Conservation (phyloP, 2,797 vertebrate species). For the Coccyzus lansbergi region DNA sequence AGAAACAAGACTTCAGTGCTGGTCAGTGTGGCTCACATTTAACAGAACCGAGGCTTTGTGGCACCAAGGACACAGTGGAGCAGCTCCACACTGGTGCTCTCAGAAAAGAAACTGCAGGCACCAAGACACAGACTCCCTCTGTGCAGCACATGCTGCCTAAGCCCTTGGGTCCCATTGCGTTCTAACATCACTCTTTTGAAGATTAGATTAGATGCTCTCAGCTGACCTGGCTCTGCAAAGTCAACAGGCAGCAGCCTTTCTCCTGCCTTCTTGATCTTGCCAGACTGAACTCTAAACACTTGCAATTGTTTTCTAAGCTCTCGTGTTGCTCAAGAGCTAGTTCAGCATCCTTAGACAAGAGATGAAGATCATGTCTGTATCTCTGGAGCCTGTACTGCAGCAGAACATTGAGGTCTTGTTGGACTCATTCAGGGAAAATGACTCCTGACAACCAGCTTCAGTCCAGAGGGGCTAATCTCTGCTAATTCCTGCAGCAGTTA, state of each 20-base stretch:
- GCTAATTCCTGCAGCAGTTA: background rate
- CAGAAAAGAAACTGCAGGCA: background rate
- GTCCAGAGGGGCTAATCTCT: background rate
- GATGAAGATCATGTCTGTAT: too few species aligned
- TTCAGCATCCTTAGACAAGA: background rate
- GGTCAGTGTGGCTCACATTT: rapidly evolving
- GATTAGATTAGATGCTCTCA: background rate
- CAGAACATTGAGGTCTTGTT: background rate
- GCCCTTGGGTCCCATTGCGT: background rate
- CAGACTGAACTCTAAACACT: background rate
- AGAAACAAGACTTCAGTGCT: background rate
- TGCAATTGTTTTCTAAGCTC: background rate
- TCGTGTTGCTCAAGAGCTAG: background rate
- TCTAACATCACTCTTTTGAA: background rate
- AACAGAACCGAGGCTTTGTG: background rate
- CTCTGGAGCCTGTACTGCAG: background rate
- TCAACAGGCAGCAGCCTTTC: too few species aligned
- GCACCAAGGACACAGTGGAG: rapidly evolving
- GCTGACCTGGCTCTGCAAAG: background rate
- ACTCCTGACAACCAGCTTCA: background rate
- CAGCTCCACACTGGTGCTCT: background rate
- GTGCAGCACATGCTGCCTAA: background rate
- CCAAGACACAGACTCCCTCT: background rate
- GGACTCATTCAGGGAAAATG: background rate
- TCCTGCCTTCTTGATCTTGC: too few species aligned